Conservation (phyloP, 2,888 invertebrate species). For the Tuberolachnus salignus region DNA sequence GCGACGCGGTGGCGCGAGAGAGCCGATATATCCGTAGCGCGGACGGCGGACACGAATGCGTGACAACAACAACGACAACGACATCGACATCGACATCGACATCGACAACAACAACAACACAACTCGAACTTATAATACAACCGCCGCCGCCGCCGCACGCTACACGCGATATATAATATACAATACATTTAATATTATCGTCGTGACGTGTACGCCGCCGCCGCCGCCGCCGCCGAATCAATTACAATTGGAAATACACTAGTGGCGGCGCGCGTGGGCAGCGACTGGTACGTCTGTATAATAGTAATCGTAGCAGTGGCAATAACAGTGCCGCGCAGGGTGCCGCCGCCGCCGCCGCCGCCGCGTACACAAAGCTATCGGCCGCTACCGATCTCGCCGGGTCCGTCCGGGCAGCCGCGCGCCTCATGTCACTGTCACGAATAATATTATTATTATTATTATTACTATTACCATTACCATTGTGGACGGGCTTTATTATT, state of each 20-base stretch:
- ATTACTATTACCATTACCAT: not conserved
- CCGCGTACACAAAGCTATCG: slow-evolving; percentile 49
- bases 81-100: no score
- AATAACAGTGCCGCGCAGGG: slow-evolving; percentile 12
- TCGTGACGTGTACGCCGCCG: slow-evolving; percentile 47
- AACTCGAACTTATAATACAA: no score
- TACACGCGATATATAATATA: no score
- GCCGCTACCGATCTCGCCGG: slow-evolving; percentile 40
- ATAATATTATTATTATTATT: slow-evolving; percentile 21
- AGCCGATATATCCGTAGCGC: no score
- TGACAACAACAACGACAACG: no score
- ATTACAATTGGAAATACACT: slow-evolving; percentile 33
- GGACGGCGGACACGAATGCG: no score
- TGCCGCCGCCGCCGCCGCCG: slow-evolving; percentile 46
- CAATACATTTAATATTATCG: not conserved
- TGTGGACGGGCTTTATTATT: not conserved
- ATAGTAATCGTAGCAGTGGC: no score
- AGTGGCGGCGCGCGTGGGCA: slow-evolving; percentile 8
- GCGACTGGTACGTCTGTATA: not conserved
- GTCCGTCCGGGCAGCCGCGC: slow-evolving; percentile 16
- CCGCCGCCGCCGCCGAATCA: slow-evolving; percentile 51
- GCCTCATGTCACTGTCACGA: slow-evolving; percentile 55
- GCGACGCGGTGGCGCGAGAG: no score
- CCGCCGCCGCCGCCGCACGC: no score
- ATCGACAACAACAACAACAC: no score